Conservation (phyloP, 2,797 vertebrate genomes). For the Halcyon leucocephala region DNA sequence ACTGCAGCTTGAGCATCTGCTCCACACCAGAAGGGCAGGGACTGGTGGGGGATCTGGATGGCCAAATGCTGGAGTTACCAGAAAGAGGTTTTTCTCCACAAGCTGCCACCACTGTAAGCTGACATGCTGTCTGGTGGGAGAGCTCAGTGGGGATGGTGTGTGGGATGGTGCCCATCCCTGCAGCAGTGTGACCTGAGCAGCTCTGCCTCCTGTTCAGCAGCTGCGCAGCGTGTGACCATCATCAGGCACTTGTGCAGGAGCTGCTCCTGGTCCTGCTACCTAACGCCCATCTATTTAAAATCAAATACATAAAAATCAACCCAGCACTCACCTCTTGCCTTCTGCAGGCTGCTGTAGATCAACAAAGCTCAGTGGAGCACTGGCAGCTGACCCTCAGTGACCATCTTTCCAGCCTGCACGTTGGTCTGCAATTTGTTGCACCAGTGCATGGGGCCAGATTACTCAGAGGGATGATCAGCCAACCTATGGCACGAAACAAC, state of each 20-base stretch:
- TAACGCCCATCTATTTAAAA: not conserved
- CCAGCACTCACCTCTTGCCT: not conserved
- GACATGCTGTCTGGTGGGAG: not conserved
- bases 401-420: not conserved
- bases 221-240: fast-evolving
- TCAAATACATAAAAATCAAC: not conserved
- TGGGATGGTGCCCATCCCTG: fast-evolving
- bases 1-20: not conserved
- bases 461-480: not conserved
- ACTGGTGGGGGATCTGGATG: fast-evolving
- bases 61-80: not conserved
- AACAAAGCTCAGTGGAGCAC: fast-evolving
- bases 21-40: not conserved
- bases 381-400: no score
- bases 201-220: not conserved
- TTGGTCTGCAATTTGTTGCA: not conserved
- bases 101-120: not conserved
- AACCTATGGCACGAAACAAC: fast-evolving
- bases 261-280: not conserved
- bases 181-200: fast-evolving
- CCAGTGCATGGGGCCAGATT: not conserved
- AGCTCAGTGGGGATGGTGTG: fast-evolving
- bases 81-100: not conserved
- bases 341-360: not conserved
- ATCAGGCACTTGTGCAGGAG: not conserved